Conservation (phyloP, 2,888 invertebrate species). For the Carpatolechia fugitivella region DNA sequence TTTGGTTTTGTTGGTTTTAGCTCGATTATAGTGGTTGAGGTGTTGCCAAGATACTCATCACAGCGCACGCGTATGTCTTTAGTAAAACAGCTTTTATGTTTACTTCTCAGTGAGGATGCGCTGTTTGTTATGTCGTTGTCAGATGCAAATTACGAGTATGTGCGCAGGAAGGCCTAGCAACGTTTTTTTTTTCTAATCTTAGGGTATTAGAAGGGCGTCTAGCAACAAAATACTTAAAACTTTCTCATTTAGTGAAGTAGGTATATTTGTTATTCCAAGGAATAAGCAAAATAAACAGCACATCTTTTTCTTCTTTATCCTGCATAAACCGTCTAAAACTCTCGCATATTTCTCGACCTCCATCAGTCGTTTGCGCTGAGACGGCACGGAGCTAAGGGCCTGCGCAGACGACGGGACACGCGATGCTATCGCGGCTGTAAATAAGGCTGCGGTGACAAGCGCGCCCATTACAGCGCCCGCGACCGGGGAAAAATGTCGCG, state of each 20-base stretch:
- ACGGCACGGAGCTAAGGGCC: not conserved
- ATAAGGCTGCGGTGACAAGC: constrained; percentile 64
- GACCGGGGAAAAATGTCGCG: constrained; percentile 21
- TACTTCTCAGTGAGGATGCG: too few relatives aligned
- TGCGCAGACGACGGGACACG: not conserved
- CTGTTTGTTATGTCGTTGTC: too few relatives aligned
- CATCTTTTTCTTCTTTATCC: not conserved
- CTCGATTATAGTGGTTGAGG: not conserved
- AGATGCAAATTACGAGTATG: too few relatives aligned
- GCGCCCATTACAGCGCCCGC: constrained; percentile 55
- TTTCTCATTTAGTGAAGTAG: too few relatives aligned
- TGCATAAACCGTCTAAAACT: not conserved
- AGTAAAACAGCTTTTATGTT: too few relatives aligned
- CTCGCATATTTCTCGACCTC: not conserved
- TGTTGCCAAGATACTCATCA: constrained; percentile 4
- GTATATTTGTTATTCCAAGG: too few relatives aligned
- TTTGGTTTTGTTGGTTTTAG: not conserved
- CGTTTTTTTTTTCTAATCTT: too few relatives aligned
- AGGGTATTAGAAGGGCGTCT: too few relatives aligned
- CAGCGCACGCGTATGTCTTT: too few relatives aligned
- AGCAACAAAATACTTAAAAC: too few relatives aligned
- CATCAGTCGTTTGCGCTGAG: not conserved
- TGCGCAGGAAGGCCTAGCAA: too few relatives aligned
- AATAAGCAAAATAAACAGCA: too few relatives aligned
- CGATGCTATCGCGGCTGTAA: constrained; percentile 60